phyloP scores from a whole-genome alignment of 1,140 invertebrate species.

The Leptonema lineaticorne region DNA sequence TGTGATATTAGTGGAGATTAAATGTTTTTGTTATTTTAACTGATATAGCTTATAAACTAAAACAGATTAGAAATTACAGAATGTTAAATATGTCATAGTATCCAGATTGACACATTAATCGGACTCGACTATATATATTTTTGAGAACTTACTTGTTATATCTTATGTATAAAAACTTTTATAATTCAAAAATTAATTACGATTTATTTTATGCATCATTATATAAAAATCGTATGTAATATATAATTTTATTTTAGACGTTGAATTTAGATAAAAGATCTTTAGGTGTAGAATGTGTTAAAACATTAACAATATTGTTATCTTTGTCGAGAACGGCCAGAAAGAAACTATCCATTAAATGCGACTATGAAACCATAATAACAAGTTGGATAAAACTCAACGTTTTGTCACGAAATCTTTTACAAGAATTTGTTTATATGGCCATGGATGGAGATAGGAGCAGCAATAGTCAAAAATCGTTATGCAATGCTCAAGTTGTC shows the following conservation, averaged over 20 bases:
- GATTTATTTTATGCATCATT: too few relatives aligned
- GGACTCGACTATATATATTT: too few relatives aligned
- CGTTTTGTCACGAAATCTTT: constrained; percentile 44
- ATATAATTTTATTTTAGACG: constrained; percentile 29
- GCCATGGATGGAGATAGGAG: constrained; percentile 47
- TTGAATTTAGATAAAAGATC: constrained; percentile 40
- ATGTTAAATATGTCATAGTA: too few relatives aligned
- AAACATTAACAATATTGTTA: constrained; percentile 41
- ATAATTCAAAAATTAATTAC: too few relatives aligned
- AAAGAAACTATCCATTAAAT: constrained; percentile 29
- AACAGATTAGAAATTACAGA: too few relatives aligned
- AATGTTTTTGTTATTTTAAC: too few relatives aligned
- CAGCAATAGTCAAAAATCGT: constrained; percentile 22
- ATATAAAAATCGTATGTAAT: too few relatives aligned
- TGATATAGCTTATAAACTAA: too few relatives aligned
- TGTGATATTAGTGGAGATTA: too few relatives aligned
- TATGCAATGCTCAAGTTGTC: constrained; percentile 45
- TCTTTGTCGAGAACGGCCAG: constrained; percentile 31
- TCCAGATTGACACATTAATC: too few relatives aligned
- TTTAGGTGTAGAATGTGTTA: constrained; percentile 44
- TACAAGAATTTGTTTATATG: constrained; percentile 50
- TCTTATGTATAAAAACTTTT: too few relatives aligned
- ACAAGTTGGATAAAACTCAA: constrained; percentile 42
- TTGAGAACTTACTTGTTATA: too few relatives aligned
- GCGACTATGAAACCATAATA: constrained; percentile 34